Evolutionary conservation across 2,888 invertebrate species (phyloP).

Genomic region (Sepioteuthis lessoniana): DNA sequence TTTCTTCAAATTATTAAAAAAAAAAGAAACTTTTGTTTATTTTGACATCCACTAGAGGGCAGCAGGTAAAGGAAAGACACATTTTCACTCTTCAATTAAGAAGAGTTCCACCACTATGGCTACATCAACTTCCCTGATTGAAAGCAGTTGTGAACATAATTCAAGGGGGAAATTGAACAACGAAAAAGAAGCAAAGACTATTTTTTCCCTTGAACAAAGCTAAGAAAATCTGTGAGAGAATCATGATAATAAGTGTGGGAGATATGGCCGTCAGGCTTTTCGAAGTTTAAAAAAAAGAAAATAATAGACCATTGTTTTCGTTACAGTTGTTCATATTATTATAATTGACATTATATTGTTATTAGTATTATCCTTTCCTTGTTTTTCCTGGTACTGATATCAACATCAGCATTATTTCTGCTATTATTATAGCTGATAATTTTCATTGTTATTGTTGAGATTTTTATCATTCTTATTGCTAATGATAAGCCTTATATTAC

Average conservation of each 20-base stretch:
- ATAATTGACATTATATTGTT: background rate
- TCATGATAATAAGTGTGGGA: background rate
- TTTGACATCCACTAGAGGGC: constrained; percentile 17
- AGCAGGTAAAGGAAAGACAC: background rate
- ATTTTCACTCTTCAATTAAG: constrained; percentile 21
- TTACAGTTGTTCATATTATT: background rate
- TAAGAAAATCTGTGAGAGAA: background rate
- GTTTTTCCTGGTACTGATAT: background rate
- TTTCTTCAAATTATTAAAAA: background rate
- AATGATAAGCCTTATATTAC: background rate
- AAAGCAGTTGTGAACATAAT: constrained; percentile 33
- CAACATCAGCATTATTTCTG: background rate
- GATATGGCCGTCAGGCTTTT: background rate
- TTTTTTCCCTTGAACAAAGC: background rate
- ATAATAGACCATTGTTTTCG: background rate
- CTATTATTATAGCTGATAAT: too few species aligned
- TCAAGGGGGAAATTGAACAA: background rate
- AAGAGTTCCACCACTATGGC: background rate
- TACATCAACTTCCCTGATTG: background rate
- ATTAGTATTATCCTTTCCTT: background rate
- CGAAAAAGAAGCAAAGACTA: background rate
- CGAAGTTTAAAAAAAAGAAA: background rate
- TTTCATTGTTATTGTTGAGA: background rate
- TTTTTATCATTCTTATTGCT: background rate
- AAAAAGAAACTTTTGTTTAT: background rate